Base-by-base conservation (phyloP, 1,140 invertebrate species). In the Achroia grisella region DNA sequence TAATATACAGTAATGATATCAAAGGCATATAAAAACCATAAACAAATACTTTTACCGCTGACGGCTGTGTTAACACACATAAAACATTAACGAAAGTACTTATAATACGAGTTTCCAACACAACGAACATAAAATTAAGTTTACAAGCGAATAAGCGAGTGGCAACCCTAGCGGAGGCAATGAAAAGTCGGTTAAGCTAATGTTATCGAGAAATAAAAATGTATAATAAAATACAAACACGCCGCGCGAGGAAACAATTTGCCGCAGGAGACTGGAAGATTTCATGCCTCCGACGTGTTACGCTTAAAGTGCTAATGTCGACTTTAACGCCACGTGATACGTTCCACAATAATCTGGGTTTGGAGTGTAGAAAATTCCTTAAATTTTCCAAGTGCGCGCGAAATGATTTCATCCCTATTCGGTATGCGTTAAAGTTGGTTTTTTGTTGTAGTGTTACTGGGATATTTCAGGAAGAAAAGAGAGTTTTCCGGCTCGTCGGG, bases 101-200 rank as follows among this genome's bases (percentile, higher is more conserved):
- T 32, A 41, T 42, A 48, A 41, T 41, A 39, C 31, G 41, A 44
- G 10, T 44, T 32, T 15, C 43, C 40, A 30, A 31, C 29, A 23
- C 33, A 27, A 27, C 32, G 28, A 35, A 44, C 43, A 46, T 47
- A 40, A 39, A 47, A 40, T 39, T 47, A 47, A 47, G 29, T 47
- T 47, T 33, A 39, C 37, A 43, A 39, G 11, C 39, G 28, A 40
- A 10, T 6, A 30, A 29, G 36, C 50, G 33, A 54, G 56, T 52
- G 75, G 44, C 81, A 85, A 60, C 81, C 81, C 81, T 85, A 78
- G 58, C 52, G 39, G 29, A 74, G 71, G 78, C 81, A 85, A 85
- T 85, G 81, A 85, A 85, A 85, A 85, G 78, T 82, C 81, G 78
- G 81, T 85, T 85, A 85, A 82, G 81, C 81, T 85, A 85, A 85